Conservation (phyloP, 2,888 invertebrate species). For the Anticlea derivata region DNA sequence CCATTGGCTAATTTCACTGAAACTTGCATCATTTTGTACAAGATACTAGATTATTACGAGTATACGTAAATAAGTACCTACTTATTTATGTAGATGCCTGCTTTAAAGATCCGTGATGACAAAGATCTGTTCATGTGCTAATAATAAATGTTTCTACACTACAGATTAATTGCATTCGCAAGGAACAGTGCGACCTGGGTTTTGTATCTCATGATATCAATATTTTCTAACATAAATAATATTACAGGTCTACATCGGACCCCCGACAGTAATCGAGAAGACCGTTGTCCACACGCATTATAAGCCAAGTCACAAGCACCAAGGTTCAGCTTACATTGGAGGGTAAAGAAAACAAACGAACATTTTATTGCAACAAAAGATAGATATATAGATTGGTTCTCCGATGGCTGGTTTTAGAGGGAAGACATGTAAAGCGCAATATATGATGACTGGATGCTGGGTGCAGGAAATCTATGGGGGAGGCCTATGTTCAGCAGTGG, state of each 20-base stretch:
- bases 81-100: too few species aligned
- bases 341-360: conserved; percentile 39
- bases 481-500: too few species aligned
- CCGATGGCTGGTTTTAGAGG: too few species aligned
- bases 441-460: too few species aligned
- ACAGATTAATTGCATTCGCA: too few species aligned
- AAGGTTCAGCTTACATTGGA: conserved; percentile 63
- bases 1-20: not conserved
- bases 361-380: not conserved
- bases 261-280: conserved; percentile 58
- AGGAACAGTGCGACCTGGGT: too few species aligned
- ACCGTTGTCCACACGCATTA: conserved; percentile 55
- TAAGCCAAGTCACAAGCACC: conserved; percentile 59
- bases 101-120: not conserved
- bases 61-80: too few species aligned
- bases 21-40: too few species aligned
- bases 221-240: not conserved
- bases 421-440: too few species aligned
- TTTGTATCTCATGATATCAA: not conserved
- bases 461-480: too few species aligned
- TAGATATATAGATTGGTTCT: too few species aligned
- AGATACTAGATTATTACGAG: too few species aligned
- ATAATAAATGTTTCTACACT: not conserved
- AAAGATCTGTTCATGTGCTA: conserved; percentile 14
- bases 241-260: conserved; percentile 57